Evolutionary conservation across 2,888 invertebrate species (phyloP).

Genomic region (Cybosia mesomella): DNA sequence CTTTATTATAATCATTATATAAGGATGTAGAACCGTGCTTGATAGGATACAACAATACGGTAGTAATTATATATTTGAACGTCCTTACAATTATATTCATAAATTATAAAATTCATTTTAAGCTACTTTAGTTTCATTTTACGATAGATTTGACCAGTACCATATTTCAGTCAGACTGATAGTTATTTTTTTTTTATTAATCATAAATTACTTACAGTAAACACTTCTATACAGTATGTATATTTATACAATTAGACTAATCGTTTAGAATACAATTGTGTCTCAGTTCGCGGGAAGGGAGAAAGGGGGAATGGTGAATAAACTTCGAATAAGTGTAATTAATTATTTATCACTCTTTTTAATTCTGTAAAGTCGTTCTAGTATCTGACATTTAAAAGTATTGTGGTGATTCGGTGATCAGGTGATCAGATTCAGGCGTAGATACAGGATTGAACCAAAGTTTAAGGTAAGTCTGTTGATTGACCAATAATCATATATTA

Average conservation of each 20-base stretch:
- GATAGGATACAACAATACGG: neutral
- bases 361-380: neutral
- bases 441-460: neutral
- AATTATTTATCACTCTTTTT: no score
- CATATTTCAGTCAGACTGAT: neutral
- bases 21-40: neutral
- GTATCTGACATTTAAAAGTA: neutral
- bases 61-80: neutral
- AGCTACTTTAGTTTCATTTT: neutral
- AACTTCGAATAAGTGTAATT: neutral
- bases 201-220: neutral
- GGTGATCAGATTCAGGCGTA: neutral
- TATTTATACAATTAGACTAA: neutral
- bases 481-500: no score
- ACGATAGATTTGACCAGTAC: neutral
- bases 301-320: neutral
- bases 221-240: neutral
- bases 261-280: neutral
- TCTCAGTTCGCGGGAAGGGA: neutral
- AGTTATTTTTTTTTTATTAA: neutral
- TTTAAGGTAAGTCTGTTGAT: neutral
- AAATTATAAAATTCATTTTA: neutral
- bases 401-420: no score
- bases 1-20: neutral
- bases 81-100: neutral